Conservation (phyloP, 2,888 invertebrate genomes). For the Cryptops parisi region DNA sequence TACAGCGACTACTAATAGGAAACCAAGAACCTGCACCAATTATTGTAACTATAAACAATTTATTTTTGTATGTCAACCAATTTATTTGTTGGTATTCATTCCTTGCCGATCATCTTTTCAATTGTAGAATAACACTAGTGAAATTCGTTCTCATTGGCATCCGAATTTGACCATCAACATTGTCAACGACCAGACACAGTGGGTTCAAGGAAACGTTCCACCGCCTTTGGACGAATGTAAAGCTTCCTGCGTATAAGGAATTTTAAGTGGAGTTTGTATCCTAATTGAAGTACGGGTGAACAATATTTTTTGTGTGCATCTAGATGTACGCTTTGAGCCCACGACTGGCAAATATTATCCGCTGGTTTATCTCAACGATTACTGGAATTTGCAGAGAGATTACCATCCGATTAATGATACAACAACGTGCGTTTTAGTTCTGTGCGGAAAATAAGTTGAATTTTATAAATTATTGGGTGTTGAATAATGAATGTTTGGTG, state of each 20-base stretch:
- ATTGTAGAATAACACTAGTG: constrained; percentile 38
- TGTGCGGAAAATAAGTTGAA: not conserved
- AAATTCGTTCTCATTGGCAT: constrained; percentile 97
- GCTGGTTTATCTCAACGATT: constrained; percentile 87
- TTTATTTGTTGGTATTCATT: too few relatives aligned
- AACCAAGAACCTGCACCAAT: not conserved
- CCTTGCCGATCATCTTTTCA: too few relatives aligned
- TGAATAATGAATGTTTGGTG: constrained; percentile 41
- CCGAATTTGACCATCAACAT: constrained; percentile 93
- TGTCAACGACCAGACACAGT: constrained; percentile 88
- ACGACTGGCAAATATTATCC: constrained; percentile 78
- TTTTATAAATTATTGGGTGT: not conserved
- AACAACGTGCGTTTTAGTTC: too few relatives aligned
- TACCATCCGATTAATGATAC: constrained; percentile 83
- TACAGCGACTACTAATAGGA: constrained; percentile 7
- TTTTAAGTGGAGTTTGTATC: too few relatives aligned
- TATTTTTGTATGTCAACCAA: too few relatives aligned
- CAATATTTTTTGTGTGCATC: constrained; percentile 19
- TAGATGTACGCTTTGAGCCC: constrained; percentile 72
- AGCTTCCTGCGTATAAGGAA: too few relatives aligned
- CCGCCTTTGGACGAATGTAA: constrained; percentile 77
- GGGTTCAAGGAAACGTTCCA: constrained; percentile 81
- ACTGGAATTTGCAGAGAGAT: constrained; percentile 95
- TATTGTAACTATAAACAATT: too few relatives aligned
- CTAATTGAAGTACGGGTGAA: too few relatives aligned